Evolutionary conservation across 2,113 vertebrate genomes (phyloP), one percentile per base, ranked within the genome.

Genomic region (Kryptolebias marmoratus): DNA sequence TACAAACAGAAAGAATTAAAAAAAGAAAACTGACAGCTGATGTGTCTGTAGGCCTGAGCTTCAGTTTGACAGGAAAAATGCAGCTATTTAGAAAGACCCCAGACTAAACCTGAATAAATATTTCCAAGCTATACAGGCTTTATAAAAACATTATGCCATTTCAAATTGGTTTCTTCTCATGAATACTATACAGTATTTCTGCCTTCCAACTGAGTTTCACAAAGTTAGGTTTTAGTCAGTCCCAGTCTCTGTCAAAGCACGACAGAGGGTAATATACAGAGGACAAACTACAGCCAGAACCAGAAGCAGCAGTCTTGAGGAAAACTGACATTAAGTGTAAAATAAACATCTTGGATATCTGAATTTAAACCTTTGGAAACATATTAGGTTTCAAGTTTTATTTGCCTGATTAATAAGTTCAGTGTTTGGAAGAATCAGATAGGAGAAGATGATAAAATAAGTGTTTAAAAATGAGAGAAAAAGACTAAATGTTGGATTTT

Each of bases 1-100:
- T 15, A 73, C 77, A 67, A 68, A 73, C 45, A 60, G n/a, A 83
- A 86, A 87, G 3, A 36, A 36, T 36, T 36, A 69, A 86, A 83
- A 72, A 75, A 68, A 22, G 22, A 60, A 75, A 81, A 47, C 66
- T 85, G 76, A 73, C 74, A 74, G 64, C 75, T 75, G 71, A 47
- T 83, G 78, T 48, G 52, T 62, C 66, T 60, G 36, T 42, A 42
- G 5, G 39, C 8, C 5, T 31, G 8, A 68, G 54, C 50, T 71
- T 75, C 27, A 65, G 71, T 18, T 15, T 18, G 48, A 50, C 54
- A 73, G 31, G 4, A 1, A 58, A 77, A 84, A 42, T 42, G 10
- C 8, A 42, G 39, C 56, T 77, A 47, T 62, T 77, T 36, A 48
- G 52, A 77, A 47, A 39, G 30, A 83, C 28, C 10, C 45, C 50